Conservation (phyloP, 2,113 vertebrate genomes). For the Chaetorhynchus papuensis region DNA sequence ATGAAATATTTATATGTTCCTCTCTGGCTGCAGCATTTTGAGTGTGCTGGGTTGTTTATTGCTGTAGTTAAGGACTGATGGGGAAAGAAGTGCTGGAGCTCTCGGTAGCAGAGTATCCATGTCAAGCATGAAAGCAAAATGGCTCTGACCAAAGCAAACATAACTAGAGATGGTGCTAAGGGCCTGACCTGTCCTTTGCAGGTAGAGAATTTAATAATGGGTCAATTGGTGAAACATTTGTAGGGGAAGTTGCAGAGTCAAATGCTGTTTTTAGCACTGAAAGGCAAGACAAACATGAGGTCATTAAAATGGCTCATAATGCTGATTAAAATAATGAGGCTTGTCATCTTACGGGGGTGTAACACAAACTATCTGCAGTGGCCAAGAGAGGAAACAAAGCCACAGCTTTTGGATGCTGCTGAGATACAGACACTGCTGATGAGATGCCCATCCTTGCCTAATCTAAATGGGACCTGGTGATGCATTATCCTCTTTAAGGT, state of each 20-base stretch:
- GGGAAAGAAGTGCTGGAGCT: not conserved
- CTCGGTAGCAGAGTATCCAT: not conserved
- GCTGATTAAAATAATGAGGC: not conserved
- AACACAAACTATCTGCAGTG: not conserved
- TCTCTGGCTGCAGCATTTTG: constrained; percentile 30
- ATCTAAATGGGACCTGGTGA: not conserved
- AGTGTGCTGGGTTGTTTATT: constrained; percentile 30
- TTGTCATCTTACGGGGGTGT: not conserved
- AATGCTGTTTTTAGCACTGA: not conserved
- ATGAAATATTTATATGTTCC: constrained; percentile 63
- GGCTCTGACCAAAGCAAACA: not conserved
- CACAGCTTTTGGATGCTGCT: not conserved
- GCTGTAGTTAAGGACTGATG: not conserved
- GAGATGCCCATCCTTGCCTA: not conserved
- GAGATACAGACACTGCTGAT: not conserved
- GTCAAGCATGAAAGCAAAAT: not conserved
- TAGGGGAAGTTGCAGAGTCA: not conserved
- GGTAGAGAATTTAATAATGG: not conserved
- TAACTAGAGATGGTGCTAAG: not conserved
- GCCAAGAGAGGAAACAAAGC: not conserved
- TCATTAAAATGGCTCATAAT: not conserved
- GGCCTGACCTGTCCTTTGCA: not conserved
- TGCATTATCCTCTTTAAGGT: not conserved
- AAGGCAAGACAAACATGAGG: not conserved
- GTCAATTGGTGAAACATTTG: not conserved